Evolutionary conservation across 2,888 invertebrate species (phyloP), one percentile per base, ranked within the genome.

Genomic region (Prosapia bicincta): DNA sequence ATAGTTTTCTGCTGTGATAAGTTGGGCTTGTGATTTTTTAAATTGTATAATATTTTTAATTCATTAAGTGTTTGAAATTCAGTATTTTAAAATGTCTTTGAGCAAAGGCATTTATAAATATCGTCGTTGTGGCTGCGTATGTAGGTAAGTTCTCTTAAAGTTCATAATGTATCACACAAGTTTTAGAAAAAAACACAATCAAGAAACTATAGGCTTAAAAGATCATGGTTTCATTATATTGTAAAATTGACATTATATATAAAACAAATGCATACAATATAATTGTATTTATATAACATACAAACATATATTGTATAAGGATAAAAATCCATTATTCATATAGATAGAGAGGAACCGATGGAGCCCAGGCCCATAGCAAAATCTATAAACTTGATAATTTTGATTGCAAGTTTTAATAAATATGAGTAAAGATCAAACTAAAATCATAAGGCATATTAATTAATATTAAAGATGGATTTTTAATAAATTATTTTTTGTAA

Each of bases 71-170:
- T 54, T 54, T 20, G 20, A 20, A 54, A 67, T 25, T n/a, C 24
- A n/a, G n/a, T n/a, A n/a, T n/a, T 71, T 30, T 24, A 72, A 15
- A 54, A 76, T 76, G 76, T 76, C 76, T 25, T 32, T 76, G 32
- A 76, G 76, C 26, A 76, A 76, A 69, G 72, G 69, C 24, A 72
- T 76, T 32, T 69, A 69, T 15, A 76, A 72, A 26, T 76, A 72
- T 32, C 71, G 72, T 26, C 71, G 72, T 30, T 76, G 76, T 69
- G 30, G 72, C 54, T 76, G 76, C 69, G 66, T 76, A 20, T 43
- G 69, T 69, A 68, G 76, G 76, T 76, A 54, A 76, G 76, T 72
- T 25, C n/a, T n/a, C n/a, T n/a, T n/a, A n/a, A n/a, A n/a, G n/a
- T n/a, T n/a, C n/a, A n/a, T n/a, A n/a, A n/a, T n/a, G n/a, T 20